These are phyloP conservation scores for Pocillopora meandrina DNA, from an alignment of 92 coral and sea anemone genomes.

Conservation along the genomic window DNA sequence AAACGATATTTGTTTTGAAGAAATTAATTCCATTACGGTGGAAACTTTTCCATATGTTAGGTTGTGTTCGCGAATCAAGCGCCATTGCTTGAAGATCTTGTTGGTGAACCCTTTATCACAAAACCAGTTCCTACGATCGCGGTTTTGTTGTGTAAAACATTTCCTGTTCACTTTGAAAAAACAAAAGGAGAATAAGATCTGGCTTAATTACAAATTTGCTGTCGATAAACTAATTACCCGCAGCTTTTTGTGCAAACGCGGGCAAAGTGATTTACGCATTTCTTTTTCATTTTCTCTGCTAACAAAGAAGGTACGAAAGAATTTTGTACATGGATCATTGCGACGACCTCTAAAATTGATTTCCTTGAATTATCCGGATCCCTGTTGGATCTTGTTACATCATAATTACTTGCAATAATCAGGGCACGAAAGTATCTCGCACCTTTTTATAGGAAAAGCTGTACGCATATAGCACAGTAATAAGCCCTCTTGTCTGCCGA, in stretches of 20 bases:
- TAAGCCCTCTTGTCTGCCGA: constrained; percentile 25
- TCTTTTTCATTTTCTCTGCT: not conserved
- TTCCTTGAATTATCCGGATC: constrained; percentile 4
- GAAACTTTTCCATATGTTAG: not conserved
- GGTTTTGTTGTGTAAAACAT: not conserved
- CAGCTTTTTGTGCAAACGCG: not conserved
- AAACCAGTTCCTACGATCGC: not conserved
- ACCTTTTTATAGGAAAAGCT: not conserved
- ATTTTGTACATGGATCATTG: not conserved
- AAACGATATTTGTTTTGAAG: constrained; percentile 9
- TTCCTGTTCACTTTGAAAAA: not conserved
- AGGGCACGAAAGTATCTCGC: not conserved
- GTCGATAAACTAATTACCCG: constrained; percentile 13
- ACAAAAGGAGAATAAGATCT: not conserved
- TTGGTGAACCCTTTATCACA: not conserved
- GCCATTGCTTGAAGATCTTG: not conserved
- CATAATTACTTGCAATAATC: not conserved
- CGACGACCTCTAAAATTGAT: not conserved
- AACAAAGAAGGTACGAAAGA: not conserved
- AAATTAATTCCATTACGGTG: constrained; percentile 1
- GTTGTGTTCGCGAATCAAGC: not conserved
- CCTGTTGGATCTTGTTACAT: not conserved
- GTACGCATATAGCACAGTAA: constrained; percentile 30
- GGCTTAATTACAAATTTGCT: not conserved
- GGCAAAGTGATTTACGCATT: not conserved